Conservation (phyloP, 2,113 vertebrate genomes). For the Pleuronectes platessa region DNA sequence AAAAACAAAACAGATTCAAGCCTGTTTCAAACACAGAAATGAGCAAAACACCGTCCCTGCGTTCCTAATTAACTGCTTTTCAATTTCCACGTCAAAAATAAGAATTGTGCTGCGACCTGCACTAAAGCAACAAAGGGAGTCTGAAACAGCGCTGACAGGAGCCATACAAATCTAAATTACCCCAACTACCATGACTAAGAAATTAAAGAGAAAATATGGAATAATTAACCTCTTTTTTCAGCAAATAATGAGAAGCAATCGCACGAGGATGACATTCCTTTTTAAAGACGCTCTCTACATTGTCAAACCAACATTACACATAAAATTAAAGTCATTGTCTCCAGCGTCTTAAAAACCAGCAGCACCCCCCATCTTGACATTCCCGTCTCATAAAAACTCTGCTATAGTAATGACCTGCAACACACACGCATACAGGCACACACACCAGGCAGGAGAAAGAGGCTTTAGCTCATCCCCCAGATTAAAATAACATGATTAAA, state of each 20-base stretch:
- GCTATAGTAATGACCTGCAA: slow-evolving; percentile 82
- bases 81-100: slow-evolving; percentile 31
- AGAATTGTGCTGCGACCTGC: slow-evolving; percentile 51
- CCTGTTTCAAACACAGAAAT: not conserved
- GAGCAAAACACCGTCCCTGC: not conserved
- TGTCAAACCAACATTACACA: slow-evolving; percentile 64
- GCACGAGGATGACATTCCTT: slow-evolving; percentile 47
- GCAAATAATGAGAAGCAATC: slow-evolving; percentile 67
- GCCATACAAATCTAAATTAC: slow-evolving; percentile 61
- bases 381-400: slow-evolving; percentile 72
- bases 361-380: slow-evolving; percentile 68
- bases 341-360: slow-evolving; percentile 70
- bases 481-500: slow-evolving; percentile 96
- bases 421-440: slow-evolving; percentile 23
- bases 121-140: slow-evolving; percentile 51
- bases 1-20: not conserved
- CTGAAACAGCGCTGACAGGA: slow-evolving; percentile 52
- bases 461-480: slow-evolving; percentile 85
- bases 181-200: slow-evolving; percentile 20
- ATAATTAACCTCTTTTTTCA: slow-evolving; percentile 62
- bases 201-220: slow-evolving; percentile 51
- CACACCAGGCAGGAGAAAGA: slow-evolving; percentile 64
- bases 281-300: slow-evolving; percentile 58
- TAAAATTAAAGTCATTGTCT: slow-evolving; percentile 70
- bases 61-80: slow-evolving; percentile 42